Base-by-base conservation (phyloP, 1,140 invertebrate genomes). In the Hycleus phaleratus region DNA sequence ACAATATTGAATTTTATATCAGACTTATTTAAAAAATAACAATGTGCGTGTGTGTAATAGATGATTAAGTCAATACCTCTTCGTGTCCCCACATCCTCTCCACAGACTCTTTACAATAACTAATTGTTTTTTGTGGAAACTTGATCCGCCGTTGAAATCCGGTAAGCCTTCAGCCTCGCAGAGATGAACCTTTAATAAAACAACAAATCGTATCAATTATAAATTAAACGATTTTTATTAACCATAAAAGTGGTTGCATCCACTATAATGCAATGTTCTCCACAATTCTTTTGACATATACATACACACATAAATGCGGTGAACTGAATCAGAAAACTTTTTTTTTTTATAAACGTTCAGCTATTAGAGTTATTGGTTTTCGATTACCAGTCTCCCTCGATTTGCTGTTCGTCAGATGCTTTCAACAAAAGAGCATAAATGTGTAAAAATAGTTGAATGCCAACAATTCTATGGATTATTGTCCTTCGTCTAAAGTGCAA, bases 81-180 rank as follows among this genome's bases (percentile, higher is more conserved):
- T 80, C 12, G 79, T 73, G 59, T 88, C 84, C 43, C 79, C 81
- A 61, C 84, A 84, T 24, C 85, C 84, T 54, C 83, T 77, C 77
- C 86, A 81, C 26, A 90, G 73, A 47, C 85, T 86, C 68, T 87
- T 85, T 2, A 89, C 86, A 59, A 88, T 82, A 18, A 89, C 85
- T 60, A 85, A 74, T 66, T 84, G 80, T 58, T 82, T 82, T 58
- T 81, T 82, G 58, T 82, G 80, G 50, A 80, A 81, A 5, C 81
- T 77, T 3, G 79, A 77, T 49, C 75, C 74, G 10, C 78, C 77
- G 55, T 78, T 81, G 64, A 82, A 78, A 52, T 87, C 85, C 2
- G 80, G 79, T 25, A 86, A 80, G 32, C 83, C 83, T 65, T 87
- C 84, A 11, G 85, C 85, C 71, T 88, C 85, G 70, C 86, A 88